phyloP scores from a whole-genome alignment of 1,140 invertebrate species.

The Coenobita brevimanus region DNA sequence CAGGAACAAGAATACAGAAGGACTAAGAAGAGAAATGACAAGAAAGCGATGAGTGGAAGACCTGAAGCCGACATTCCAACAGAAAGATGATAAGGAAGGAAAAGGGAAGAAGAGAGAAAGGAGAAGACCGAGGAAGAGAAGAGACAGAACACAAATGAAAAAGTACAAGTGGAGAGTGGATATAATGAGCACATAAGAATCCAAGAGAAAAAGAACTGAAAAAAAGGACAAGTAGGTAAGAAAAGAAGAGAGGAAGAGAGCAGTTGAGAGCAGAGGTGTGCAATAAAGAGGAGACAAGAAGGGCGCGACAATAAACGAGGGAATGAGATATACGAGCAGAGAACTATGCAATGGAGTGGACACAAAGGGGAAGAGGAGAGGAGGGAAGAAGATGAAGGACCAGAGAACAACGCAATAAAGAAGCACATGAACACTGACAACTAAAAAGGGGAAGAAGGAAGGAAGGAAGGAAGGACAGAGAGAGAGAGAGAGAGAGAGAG shows the following conservation, averaged over 20 bases:
- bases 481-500: background rate
- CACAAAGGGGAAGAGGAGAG: background rate
- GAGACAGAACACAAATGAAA: too few relatives aligned
- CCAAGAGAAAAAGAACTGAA: background rate
- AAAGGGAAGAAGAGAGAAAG: too few relatives aligned
- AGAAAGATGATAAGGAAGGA: too few relatives aligned
- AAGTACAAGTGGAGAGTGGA: too few relatives aligned
- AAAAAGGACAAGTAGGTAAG: background rate
- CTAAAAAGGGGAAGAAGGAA: background rate
- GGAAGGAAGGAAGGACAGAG: background rate
- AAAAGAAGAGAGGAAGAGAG: background rate
- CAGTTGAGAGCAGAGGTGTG: background rate
- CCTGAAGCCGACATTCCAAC: too few relatives aligned
- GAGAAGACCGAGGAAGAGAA: too few relatives aligned
- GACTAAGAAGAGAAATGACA: too few relatives aligned
- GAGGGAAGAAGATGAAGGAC: background rate
- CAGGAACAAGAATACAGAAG: too few relatives aligned
- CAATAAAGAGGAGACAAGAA: background rate
- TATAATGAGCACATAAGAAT: too few relatives aligned
- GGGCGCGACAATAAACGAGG: background rate
- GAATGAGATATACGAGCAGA: background rate
- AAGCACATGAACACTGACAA: background rate
- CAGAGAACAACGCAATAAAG: background rate
- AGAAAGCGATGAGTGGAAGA: too few relatives aligned
- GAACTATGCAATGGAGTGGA: background rate